These are phyloP conservation scores for Torymus texanus DNA, from an alignment of 2,888 invertebrate genomes.

Conservation along the genomic window DNA sequence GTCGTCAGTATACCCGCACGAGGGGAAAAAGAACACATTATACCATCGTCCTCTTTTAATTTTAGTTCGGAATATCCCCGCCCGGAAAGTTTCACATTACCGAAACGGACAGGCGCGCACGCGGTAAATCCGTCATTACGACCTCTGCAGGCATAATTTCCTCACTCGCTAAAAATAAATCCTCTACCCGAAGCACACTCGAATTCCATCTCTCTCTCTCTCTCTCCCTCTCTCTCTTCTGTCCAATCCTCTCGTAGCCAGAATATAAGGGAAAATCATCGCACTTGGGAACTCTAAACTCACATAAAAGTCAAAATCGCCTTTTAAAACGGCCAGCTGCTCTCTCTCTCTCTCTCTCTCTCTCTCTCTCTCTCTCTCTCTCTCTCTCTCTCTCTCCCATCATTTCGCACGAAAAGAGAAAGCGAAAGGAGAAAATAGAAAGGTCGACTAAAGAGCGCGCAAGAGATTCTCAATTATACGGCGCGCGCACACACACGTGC, in stretches of 20 bases:
- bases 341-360: neutral
- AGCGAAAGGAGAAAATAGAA: neutral
- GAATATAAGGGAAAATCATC: no score
- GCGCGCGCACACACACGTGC: conserved; percentile 20
- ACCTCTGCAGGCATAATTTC: conserved; percentile 27
- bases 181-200: conserved; percentile 19
- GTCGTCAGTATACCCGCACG: no score
- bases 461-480: conserved; percentile 45
- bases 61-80: neutral
- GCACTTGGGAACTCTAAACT: conserved; percentile 17
- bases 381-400: neutral
- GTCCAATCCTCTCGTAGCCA: neutral
- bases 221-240: conserved; percentile 25
- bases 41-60: no score
- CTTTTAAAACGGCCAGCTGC: conserved; percentile 21
- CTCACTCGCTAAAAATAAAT: conserved; percentile 40
- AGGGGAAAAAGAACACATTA: no score
- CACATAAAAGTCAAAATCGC: conserved; percentile 45
- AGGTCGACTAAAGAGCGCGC: neutral
- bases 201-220: conserved; percentile 31
- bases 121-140: conserved; percentile 42
- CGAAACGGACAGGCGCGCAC: neutral
- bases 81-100: neutral
- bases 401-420: neutral
- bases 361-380: neutral